Percentiles rank a stretch among this genome's conserved stretches.
These are phyloP conservation scores for Spodoptera exigua DNA, from an alignment of 2,888 invertebrate species.

Conservation along the genomic window DNA sequence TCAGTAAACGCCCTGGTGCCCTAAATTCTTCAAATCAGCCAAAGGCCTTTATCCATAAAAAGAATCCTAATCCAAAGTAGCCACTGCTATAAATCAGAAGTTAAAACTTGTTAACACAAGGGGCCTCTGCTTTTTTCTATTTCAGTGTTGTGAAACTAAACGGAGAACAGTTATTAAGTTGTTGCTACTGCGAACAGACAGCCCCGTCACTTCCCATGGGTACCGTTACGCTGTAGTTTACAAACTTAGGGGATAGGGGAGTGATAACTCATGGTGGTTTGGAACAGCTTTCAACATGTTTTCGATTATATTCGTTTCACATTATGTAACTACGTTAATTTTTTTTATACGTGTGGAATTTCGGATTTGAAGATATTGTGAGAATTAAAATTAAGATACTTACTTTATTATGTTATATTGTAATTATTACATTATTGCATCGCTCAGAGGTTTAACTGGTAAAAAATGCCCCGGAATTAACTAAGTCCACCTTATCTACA, in stretches of 20 bases:
- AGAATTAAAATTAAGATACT: no score
- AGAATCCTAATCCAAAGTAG: slow-evolving; percentile 16
- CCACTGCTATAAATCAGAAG: slow-evolving; percentile 27
- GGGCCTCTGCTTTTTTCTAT: slow-evolving; percentile 24
- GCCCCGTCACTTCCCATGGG: slow-evolving; percentile 33
- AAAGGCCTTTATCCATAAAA: background rate
- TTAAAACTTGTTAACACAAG: slow-evolving; percentile 24
- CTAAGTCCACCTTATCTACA: no score
- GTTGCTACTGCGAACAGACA: slow-evolving; percentile 26
- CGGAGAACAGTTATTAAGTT: slow-evolving; percentile 38
- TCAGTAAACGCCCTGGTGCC: no score
- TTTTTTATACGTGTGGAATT: no score
- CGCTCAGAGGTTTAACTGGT: no score
- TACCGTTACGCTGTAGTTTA: slow-evolving; percentile 38
- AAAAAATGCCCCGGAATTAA: no score
- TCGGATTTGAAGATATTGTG: no score
- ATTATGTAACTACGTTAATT: no score
- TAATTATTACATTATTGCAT: no score
- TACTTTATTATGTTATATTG: no score
- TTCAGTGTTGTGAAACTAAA: slow-evolving; percentile 19
- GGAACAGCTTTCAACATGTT: slow-evolving; percentile 27
- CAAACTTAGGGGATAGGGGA: slow-evolving; percentile 30
- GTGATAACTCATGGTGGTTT: slow-evolving; percentile 26
- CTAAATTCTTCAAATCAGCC: no score
- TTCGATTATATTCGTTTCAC: background rate